Evolutionary conservation across 2,113 vertebrate species (phyloP).

Genomic region (Nycticebus coucang): DNA sequence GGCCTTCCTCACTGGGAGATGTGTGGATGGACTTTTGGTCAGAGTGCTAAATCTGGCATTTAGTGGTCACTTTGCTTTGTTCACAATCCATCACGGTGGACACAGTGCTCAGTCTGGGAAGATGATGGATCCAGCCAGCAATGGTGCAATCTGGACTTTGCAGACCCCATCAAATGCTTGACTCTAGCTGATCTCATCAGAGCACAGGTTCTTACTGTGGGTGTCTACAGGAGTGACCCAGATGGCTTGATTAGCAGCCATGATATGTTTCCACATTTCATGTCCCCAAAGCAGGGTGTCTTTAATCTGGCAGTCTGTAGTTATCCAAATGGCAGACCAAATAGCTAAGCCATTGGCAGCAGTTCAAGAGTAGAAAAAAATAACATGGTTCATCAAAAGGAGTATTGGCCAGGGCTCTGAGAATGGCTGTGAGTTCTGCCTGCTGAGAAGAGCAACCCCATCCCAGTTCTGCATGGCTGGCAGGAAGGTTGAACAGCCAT

Average conservation of each 20-base stretch:
- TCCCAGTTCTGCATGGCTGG: not conserved
- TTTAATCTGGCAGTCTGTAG: slow-evolving; percentile 57
- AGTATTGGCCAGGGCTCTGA: not conserved
- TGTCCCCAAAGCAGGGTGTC: not conserved
- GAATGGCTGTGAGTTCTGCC: not conserved
- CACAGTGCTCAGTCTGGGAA: not conserved
- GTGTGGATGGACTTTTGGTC: not conserved
- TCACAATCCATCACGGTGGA: not conserved
- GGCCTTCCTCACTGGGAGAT: not conserved
- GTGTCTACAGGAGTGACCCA: slow-evolving; percentile 11
- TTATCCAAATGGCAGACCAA: slow-evolving; percentile 60
- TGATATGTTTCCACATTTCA: slow-evolving; percentile 47
- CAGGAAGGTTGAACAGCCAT: not conserved
- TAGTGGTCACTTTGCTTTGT: not conserved
- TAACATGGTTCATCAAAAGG: slow-evolving; percentile 47
- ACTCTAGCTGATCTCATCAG: not conserved
- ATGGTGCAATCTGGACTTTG: not conserved
- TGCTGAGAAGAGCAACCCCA: not conserved
- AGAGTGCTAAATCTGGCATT: not conserved
- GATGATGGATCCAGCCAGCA: not conserved
- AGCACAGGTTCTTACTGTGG: not conserved
- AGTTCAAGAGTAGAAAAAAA: slow-evolving; percentile 33
- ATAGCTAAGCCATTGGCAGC: slow-evolving; percentile 28
- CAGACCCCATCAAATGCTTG: not conserved
- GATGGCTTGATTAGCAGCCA: slow-evolving; percentile 57